Conservation (phyloP, 37 sponge, comb jelly and placozoan genomes). For the Mnemiopsis leidyi region DNA sequence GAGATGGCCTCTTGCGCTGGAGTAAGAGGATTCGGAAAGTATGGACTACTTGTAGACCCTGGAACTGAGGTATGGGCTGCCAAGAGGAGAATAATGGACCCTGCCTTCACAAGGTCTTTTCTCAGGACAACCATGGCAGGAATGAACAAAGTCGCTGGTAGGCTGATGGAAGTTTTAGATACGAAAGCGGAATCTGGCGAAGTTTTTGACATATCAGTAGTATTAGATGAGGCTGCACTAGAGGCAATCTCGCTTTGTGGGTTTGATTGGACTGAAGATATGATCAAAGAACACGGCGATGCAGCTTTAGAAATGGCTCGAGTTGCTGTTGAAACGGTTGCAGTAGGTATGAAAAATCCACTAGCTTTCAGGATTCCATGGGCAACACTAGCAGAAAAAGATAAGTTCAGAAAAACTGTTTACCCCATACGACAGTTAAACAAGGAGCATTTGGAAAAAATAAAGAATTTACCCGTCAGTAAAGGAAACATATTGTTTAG, state of each 20-base stretch:
- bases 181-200: background rate
- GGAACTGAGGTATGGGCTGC: slow-evolving; percentile 16
- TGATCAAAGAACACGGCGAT: background rate
- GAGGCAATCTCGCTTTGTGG: slow-evolving; percentile 17
- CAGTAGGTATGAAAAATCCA: too few relatives aligned
- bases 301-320: background rate
- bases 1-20: background rate
- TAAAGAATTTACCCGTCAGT: too few relatives aligned
- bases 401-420: too few relatives aligned
- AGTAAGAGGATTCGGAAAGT: background rate
- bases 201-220: background rate
- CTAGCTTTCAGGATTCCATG: too few relatives aligned
- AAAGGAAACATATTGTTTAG: too few relatives aligned
- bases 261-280: background rate
- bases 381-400: too few relatives aligned
- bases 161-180: background rate
- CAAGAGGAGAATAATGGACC: slow-evolving; percentile 36
- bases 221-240: background rate
- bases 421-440: too few relatives aligned
- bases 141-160: too few relatives aligned
- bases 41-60: slow-evolving; percentile 9
- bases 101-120: background rate
- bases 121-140: background rate
- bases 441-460: too few relatives aligned
- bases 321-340: background rate